Evolutionary conservation across 1,140 invertebrate species (phyloP), one percentile per base, ranked within the genome.

Genomic region (Brachionus asplanchnoidis): DNA sequence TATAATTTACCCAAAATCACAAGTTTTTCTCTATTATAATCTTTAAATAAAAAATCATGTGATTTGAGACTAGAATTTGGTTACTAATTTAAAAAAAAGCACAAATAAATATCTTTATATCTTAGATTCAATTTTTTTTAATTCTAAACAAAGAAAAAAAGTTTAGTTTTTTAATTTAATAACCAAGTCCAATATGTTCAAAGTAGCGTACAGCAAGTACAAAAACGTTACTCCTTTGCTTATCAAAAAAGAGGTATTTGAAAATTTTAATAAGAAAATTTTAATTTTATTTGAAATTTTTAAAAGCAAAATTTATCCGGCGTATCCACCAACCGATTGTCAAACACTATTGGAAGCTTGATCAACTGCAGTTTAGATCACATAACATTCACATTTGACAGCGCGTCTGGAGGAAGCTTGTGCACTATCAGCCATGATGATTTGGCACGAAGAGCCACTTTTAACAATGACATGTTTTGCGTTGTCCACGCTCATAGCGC

Each of bases 321-420:
- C 1, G 3, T 82, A 26, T 82, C 79, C 6, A 82, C 79, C 12
- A 82, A 82, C 32, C 50, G 79, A 23, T 14, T 82, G 11, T 82
- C 79, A 82, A 82, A 82, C 26, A 82, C 79, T 40, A 66, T 82
- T 42, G 79, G 79, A 17, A 65, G 50, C 14, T 40, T 82, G 20
- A 68, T 82, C 20, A 68, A 68, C 40, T 82, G 79, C 32, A 68
- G 42, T 26, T 82, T 82, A 68, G 32, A 82, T 44, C 53, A 60
- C 26, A 82, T 82, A 23, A 82, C 79, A 82, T 82, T 82, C 36
- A 46, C 79, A 23, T 42, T 82, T 40, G 79, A 82, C 40, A 82
- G 79, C 28, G 20, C 53, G 0, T 82, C 79, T 6, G 79, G 79
- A 44, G 79, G 79, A n/a, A 82, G 65, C 53, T 32, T 82, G 42